Conservation (phyloP, 2,113 vertebrate species). For the Chaetodon auriga region DNA sequence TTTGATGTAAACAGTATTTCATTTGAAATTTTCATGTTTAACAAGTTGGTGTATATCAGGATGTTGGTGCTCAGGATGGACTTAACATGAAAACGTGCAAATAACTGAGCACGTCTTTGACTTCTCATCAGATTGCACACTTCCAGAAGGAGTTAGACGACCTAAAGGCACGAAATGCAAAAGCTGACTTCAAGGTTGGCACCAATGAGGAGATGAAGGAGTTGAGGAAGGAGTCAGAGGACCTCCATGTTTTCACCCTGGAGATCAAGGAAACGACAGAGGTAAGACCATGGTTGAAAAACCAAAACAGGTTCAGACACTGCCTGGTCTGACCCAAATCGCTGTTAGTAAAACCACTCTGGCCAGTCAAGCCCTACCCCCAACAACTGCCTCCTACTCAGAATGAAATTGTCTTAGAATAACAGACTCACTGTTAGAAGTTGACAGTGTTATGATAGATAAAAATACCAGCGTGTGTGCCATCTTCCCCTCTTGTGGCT, state of each 20-base stretch:
- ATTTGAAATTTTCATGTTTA: neutral
- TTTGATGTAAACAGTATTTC: neutral
- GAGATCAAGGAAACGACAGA: slow-evolving; percentile 97
- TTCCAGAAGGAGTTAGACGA: slow-evolving; percentile 97
- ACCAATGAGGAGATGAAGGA: slow-evolving; percentile 89
- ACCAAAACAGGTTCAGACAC: neutral
- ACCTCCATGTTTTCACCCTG: slow-evolving; percentile 90
- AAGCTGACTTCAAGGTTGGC: slow-evolving; percentile 90
- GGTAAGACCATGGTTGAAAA: slow-evolving; percentile 76
- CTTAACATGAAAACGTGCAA: neutral
- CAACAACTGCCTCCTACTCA: neutral
- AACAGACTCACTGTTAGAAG: neutral
- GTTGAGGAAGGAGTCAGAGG: slow-evolving; percentile 88
- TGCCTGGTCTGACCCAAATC: neutral
- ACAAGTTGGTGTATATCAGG: neutral
- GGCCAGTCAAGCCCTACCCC: neutral
- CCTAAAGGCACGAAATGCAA: slow-evolving; percentile 87
- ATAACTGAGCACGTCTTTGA: neutral
- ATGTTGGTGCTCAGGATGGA: neutral
- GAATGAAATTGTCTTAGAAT: neutral
- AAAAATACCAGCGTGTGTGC: neutral
- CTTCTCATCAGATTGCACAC: slow-evolving; percentile 88
- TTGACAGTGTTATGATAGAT: neutral
- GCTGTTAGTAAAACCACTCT: neutral
- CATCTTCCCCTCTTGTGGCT: neutral